These are phyloP conservation scores for Nysson spinosus DNA, from an alignment of 2,888 invertebrate species.

Conservation along the genomic window DNA sequence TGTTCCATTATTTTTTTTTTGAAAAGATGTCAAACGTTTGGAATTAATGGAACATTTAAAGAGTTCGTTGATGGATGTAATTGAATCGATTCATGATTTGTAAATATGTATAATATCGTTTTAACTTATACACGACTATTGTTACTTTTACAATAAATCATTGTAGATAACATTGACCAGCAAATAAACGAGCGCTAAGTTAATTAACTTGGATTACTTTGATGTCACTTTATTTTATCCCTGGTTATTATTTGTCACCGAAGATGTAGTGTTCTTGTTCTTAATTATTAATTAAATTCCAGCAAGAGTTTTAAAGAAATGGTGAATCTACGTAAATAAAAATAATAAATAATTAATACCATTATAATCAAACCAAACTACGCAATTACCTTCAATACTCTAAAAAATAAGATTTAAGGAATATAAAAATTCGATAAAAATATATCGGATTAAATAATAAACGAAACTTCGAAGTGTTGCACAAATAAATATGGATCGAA, in stretches of 20 bases:
- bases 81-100: slow-evolving; percentile 46
- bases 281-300: no score
- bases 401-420: no score
- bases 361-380: no score
- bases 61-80: slow-evolving; percentile 24
- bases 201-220: slow-evolving; percentile 42
- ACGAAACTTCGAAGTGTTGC: no score
- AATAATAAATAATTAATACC: no score
- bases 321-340: no score
- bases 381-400: no score
- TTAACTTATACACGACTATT: slow-evolving; percentile 71
- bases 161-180: slow-evolving; percentile 71
- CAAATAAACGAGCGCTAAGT: slow-evolving; percentile 67
- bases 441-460: no score
- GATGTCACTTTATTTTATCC: background rate
- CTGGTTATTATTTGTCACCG: background rate
- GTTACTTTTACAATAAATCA: slow-evolving; percentile 73
- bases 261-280: background rate
- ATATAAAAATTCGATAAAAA: no score
- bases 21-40: background rate
- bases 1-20: background rate
- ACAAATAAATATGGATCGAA: no score
- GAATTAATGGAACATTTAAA: no score
- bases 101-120: slow-evolving; percentile 73
- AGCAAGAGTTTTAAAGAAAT: no score